A percentile compares a stretch with the other conserved stretches of the same genome.
These are phyloP conservation scores for Gallinago solitaria DNA, from an alignment of 2,797 vertebrate species.

Conservation along the genomic window DNA sequence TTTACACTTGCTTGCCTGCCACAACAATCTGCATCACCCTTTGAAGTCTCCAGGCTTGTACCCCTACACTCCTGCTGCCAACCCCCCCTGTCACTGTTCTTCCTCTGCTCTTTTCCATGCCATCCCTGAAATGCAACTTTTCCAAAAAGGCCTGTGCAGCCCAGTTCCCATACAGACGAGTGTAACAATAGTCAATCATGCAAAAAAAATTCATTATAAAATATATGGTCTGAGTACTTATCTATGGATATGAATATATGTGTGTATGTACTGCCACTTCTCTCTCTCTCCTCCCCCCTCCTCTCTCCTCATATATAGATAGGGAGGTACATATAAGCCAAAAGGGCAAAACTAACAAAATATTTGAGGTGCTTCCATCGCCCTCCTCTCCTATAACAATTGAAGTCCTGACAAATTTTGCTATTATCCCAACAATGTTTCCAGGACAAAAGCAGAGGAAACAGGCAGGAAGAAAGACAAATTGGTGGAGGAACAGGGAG, in stretches of 20 bases:
- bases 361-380: neutral
- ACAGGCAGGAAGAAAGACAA: neutral
- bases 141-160: neutral
- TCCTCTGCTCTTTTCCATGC: neutral
- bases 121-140: neutral
- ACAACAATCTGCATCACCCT: neutral
- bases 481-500: neutral
- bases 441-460: neutral
- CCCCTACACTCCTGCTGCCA: neutral
- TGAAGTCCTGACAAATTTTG: neutral
- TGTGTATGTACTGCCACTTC: neutral
- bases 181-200: neutral
- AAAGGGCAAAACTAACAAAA: neutral
- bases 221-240: neutral
- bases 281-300: neutral
- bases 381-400: neutral
- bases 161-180: neutral
- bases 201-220: neutral
- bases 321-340: neutral
- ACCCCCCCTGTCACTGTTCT: neutral
- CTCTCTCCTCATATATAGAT: neutral
- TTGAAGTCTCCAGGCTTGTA: neutral
- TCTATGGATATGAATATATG: neutral
- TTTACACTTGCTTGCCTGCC: neutral
- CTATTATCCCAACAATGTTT: neutral